Base-by-base conservation (phyloP, 2,888 invertebrate genomes). In the Eugnorisma glareosa region DNA sequence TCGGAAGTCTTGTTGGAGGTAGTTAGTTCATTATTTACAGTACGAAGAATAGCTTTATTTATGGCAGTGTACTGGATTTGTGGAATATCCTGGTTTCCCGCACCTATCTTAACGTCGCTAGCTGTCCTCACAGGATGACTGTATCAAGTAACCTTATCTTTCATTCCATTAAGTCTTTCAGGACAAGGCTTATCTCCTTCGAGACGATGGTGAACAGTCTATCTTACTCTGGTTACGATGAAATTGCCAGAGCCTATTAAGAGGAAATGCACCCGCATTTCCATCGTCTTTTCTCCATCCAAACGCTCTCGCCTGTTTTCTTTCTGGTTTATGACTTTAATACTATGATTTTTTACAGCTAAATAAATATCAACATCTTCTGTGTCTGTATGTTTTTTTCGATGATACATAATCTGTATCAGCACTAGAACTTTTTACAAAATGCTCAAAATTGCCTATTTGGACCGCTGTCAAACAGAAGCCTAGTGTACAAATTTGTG, bases 21-120 rank as follows among this genome's bases (percentile, higher is more conserved):
- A 67, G 79, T 82, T 82, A 61, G 79, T 83, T 61, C 5, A 82
- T 83, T 83, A 83, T 82, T 82, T 83, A 79, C 64, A 66, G 45
- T 18, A 31, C 37, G 45, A 75, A 77, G 68, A 74, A 77, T 70
- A 67, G 83, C 69, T 45, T 69, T 75, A 45, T 72, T 76, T 63
- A 67, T 61, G 51, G 43, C 28, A 31, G 24, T 51, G 15, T 13
- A 43, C n/a, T 10, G 4, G 10, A 11, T 54, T 24, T 37, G 24
- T 24, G 6, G 13, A 31, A 40, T 59, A 28, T 75, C 7, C 18
- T 66, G 24, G 28, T 76, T 66, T n/a, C 10, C 0, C n/a, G 6
- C 24, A 43, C 28, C 24, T 43, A 54, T 54, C 8, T 15, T 18
- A 28, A 28, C 24, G 4, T 37, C 5, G 24, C 2, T 18, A 45